Base-by-base conservation (phyloP, 2,888 invertebrate genomes). In the Blastobasis lacticolella region DNA sequence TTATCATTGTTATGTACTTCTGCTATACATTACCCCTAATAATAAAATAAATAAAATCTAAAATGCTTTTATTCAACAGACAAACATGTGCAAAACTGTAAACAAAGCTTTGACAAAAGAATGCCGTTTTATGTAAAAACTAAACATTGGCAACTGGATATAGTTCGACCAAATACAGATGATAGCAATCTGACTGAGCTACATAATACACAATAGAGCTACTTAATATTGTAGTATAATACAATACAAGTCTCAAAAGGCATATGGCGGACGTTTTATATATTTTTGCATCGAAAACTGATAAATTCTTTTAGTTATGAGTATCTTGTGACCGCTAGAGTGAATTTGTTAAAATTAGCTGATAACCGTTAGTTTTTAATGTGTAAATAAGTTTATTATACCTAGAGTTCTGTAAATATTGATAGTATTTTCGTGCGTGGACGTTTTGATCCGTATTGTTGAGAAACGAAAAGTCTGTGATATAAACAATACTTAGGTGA, bases 401-500 rank as follows among this genome's bases (percentile, higher is more conserved):
- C 77, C 74, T 83, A 78, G 78, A 81, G 77, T 83, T 79, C 76
- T 86, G 82, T 84, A 87, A 80, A 83, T 88, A 88, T 82, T 82
- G 83, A 79, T 81, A 84, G 81, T 86, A 86, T 88, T 84, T 87
- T 86, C 80, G 81, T 86, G 86, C 82, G 88, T 88, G 88, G 88
- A 87, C 86, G 86, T 89, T 88, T 89, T 89, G 80, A 86, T 84
- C 82, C 88, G 84, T 88, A 87, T 88, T 87, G 88, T 88, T 88
- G 85, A 86, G 87, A 88, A 88, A 89, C 88, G 89, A 89, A 88
- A 88, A 88, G 89, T 90, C 90, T 90, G 90, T 90, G 90, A 90
- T 90, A 89, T 89, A 89, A 89, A 89, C 88, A 88, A 85, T 87
- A 87, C 78, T 69, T 88, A 87, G 83, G 77, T 81, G 80, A 78